Conservation (phyloP, 1,140 invertebrate genomes). For the Helicoverpa zea region DNA sequence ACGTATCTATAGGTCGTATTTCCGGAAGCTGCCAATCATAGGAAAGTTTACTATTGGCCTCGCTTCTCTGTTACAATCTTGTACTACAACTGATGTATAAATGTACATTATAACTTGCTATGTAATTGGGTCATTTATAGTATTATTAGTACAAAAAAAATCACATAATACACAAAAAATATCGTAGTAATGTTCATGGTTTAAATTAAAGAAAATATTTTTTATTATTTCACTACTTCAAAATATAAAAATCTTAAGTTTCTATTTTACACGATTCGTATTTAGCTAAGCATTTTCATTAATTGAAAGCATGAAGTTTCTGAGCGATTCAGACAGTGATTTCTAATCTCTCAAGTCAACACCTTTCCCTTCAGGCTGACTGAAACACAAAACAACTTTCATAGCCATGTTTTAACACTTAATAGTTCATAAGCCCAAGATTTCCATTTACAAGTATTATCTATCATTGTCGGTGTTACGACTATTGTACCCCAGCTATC, state of each 20-base stretch:
- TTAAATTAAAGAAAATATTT: no score
- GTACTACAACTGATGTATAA: neutral
- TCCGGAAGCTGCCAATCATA: neutral
- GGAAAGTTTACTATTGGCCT: conserved; percentile 1
- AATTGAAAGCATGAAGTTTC: no score
- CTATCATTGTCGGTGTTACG: conserved; percentile 46
- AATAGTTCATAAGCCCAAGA: conserved; percentile 37
- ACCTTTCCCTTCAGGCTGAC: neutral
- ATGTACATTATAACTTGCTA: no score
- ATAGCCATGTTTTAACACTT: conserved; percentile 34
- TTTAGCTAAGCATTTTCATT: no score
- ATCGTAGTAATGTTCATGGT: no score
- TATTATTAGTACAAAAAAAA: no score
- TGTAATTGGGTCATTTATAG: no score
- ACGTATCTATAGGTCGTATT: neutral
- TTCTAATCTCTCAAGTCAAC: neutral
- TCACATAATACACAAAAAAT: no score
- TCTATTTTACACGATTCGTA: no score
- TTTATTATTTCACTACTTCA: no score
- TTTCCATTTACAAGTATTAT: conserved; percentile 49
- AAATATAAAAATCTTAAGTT: no score
- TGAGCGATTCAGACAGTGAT: no score
- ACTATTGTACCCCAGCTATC: conserved; percentile 54
- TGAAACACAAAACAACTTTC: conserved; percentile 2
- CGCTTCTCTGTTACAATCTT: neutral